Percentiles rank a stretch among this genome's conserved stretches.
These are phyloP conservation scores for Elegia similella DNA, from an alignment of 2,888 invertebrate genomes.

Conservation along the genomic window DNA sequence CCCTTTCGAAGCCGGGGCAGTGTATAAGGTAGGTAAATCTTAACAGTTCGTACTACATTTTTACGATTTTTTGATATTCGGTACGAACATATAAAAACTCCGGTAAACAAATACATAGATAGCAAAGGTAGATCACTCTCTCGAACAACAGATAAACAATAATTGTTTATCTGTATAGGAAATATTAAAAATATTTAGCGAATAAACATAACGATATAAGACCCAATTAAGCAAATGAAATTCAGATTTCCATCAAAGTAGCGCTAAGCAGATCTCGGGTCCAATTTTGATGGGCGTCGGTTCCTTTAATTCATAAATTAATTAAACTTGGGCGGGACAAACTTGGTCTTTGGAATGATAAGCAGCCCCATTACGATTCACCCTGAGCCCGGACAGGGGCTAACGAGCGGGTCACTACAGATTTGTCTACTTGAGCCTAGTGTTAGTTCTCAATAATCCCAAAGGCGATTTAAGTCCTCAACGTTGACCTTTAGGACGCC, in stretches of 20 bases:
- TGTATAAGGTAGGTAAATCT: no score
- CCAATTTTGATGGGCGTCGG: slow-evolving; percentile 53
- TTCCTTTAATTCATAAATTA: slow-evolving; percentile 73
- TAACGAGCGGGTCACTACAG: slow-evolving; percentile 62
- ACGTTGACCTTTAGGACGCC: no score
- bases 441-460: neutral
- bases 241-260: slow-evolving; percentile 22
- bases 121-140: no score
- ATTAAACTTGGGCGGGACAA: slow-evolving; percentile 62
- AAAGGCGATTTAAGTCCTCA: neutral
- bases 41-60: no score
- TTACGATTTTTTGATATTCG: no score
- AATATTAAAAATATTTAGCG: neutral
- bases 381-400: slow-evolving; percentile 36
- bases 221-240: slow-evolving; percentile 4
- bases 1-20: no score
- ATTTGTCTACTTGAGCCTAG: slow-evolving; percentile 55
- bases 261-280: slow-evolving; percentile 34
- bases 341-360: slow-evolving; percentile 67
- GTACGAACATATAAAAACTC: no score
- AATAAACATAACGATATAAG: neutral
- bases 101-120: no score
- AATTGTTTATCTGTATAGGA: neutral
- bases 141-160: no score
- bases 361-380: slow-evolving; percentile 64